Base-by-base conservation (phyloP, 2,888 invertebrate genomes). In the Endomychus coccineus region DNA sequence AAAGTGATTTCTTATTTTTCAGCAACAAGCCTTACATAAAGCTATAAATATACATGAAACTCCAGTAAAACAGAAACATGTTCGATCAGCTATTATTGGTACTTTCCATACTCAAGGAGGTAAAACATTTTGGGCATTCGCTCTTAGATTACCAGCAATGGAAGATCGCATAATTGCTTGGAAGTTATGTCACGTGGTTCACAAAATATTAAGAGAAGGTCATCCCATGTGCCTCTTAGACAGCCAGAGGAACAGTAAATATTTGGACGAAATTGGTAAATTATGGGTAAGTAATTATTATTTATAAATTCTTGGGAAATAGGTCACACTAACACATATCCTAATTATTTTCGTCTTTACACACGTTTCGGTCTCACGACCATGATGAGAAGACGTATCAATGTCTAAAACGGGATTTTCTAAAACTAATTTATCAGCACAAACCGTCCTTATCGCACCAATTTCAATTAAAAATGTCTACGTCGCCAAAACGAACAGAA, bases 121-220 rank as follows among this genome's bases (percentile, higher is more conserved):
- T 7, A 75, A 80, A 58, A 82, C 88, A 12, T 98, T 96, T 68
- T 98, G 97, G 97, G 78, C 67, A 7, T 65, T 73, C 23, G 66
- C 69, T 4, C 54, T 69, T 2, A 62, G 85, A 17, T 75, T 88
- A 45, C 90, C 88, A 5, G 67, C 90, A 2, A 86, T 91, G 68
- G 95, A 92, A 53, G 89, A 94, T 70, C 80, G 91, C 43, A 94
- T 98, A 53, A 84, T 94, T 29, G 91, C 95, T 16, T 98, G 98
- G 98, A 99, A 98, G 70, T 94, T 97, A 69, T 96, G 95, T 59
- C 92, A 98, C 70, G 87, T 97, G 46, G 74, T 97, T 13, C 98
- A 98, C 68, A 97, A 97, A 62, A 73, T 98, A 34, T 70, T 97
- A 42, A 75, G 96, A 10, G 97, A 98, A 69, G 97, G 96, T 0